These are phyloP conservation scores for Diploptera punctata DNA, from an alignment of 2,888 invertebrate species.

Conservation along the genomic window DNA sequence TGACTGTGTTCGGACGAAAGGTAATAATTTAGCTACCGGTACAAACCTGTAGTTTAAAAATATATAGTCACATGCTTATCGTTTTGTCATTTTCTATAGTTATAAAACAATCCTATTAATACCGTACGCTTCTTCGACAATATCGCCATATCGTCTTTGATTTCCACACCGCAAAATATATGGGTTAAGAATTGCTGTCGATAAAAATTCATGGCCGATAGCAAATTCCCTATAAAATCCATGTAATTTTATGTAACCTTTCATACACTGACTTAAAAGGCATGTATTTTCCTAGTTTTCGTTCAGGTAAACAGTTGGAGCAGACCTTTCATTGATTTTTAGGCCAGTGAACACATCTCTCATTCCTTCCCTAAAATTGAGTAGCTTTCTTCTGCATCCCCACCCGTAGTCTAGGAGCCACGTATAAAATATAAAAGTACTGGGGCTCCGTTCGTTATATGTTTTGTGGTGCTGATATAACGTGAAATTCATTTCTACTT, in stretches of 20 bases:
- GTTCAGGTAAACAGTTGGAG: background rate
- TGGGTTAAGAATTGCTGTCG: background rate
- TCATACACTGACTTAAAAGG: background rate
- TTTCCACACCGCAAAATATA: background rate
- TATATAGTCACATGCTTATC: background rate
- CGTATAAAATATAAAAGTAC: constrained; percentile 30
- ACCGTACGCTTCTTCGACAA: too few species aligned
- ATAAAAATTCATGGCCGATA: constrained; percentile 6
- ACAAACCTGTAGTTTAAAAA: too few species aligned
- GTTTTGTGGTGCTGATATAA: background rate
- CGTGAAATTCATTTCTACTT: background rate
- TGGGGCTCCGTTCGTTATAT: constrained; percentile 1
- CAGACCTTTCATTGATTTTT: constrained; percentile 29
- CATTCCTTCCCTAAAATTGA: background rate
- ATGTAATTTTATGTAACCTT: background rate
- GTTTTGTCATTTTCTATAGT: background rate
- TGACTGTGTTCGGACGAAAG: too few species aligned
- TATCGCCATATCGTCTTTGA: background rate
- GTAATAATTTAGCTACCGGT: too few species aligned
- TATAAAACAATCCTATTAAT: too few species aligned
- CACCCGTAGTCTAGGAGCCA: constrained; percentile 13
- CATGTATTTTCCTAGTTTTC: background rate
- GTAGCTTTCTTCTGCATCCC: background rate
- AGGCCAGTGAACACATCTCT: background rate
- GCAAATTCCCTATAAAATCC: background rate